A percentile compares a stretch with the other conserved stretches of the same genome.
Evolutionary conservation across 1,140 invertebrate species (phyloP).

Genomic region (Ooceraea biroi): DNA sequence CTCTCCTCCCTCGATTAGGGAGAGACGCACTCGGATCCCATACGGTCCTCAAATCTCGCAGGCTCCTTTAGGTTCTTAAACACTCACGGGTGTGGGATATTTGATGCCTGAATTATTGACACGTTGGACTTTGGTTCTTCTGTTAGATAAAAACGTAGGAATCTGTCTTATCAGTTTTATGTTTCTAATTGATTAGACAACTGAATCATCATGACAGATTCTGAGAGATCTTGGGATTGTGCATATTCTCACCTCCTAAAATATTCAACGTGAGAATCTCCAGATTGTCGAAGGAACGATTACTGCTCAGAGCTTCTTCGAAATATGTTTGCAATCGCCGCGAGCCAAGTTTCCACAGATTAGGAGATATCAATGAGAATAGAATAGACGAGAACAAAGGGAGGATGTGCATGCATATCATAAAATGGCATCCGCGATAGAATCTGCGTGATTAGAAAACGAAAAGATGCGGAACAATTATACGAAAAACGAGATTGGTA

Average conservation of each 20-base stretch:
- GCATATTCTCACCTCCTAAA: too few relatives aligned
- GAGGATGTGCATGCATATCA: constrained; percentile 57
- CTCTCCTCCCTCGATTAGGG: not conserved
- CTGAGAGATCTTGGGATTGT: not conserved
- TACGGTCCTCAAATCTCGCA: not conserved
- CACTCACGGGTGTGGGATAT: too few relatives aligned
- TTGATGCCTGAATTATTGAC: not conserved
- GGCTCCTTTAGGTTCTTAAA: too few relatives aligned
- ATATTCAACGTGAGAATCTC: not conserved
- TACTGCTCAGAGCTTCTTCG: not conserved
- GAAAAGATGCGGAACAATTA: constrained; percentile 57
- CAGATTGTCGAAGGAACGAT: not conserved
- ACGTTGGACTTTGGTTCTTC: not conserved
- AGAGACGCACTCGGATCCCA: too few relatives aligned
- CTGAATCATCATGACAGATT: not conserved
- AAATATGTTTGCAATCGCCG: constrained; percentile 29
- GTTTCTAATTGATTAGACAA: not conserved
- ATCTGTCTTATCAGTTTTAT: not conserved
- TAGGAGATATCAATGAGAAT: constrained; percentile 60
- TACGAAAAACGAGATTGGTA: not conserved
- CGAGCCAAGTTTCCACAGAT: constrained; percentile 57
- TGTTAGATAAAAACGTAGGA: too few relatives aligned
- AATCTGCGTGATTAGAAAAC: constrained; percentile 67
- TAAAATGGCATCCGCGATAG: constrained; percentile 57
- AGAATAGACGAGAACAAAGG: constrained; percentile 65